These are phyloP conservation scores for Thymelicus acteon DNA, from an alignment of 2,888 invertebrate species.

Conservation along the genomic window DNA sequence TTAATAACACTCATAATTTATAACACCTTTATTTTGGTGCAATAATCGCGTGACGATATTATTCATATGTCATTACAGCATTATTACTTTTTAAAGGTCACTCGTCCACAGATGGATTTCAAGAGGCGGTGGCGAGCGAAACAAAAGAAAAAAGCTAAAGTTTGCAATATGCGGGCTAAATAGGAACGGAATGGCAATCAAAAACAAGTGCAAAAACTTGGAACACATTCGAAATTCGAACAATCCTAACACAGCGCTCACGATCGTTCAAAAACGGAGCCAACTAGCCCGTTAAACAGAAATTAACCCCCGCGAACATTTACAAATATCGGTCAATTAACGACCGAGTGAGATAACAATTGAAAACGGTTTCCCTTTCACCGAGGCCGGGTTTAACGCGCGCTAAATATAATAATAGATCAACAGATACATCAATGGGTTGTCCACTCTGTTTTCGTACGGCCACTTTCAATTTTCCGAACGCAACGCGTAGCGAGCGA, in stretches of 20 bases:
- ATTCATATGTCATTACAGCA: slow-evolving; percentile 10
- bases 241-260: slow-evolving; percentile 32
- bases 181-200: slow-evolving; percentile 35
- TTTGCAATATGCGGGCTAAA: slow-evolving; percentile 34
- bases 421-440: slow-evolving; percentile 73
- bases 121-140: slow-evolving; percentile 19
- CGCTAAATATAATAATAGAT: slow-evolving; percentile 83
- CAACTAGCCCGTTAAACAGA: slow-evolving; percentile 38
- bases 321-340: slow-evolving; percentile 80
- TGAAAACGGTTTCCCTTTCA: slow-evolving; percentile 80
- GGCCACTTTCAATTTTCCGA: slow-evolving; percentile 77
- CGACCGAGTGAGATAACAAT: slow-evolving; percentile 74
- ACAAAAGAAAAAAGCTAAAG: slow-evolving; percentile 14
- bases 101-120: slow-evolving; percentile 18
- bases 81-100: slow-evolving; percentile 24
- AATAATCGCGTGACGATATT: slow-evolving; percentile 15
- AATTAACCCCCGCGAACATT: slow-evolving; percentile 72
- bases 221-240: slow-evolving; percentile 34
- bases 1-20: slow-evolving; percentile 4
- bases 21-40: not conserved
- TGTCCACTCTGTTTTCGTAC: slow-evolving; percentile 68
- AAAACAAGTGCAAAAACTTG: slow-evolving; percentile 32
- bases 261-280: slow-evolving; percentile 29
- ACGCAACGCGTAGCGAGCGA: slow-evolving; percentile 45
- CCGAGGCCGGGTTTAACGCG: slow-evolving; percentile 61